Evolutionary conservation across 2,888 invertebrate species (phyloP).

Genomic region (Rambutsinella grinnellia): DNA sequence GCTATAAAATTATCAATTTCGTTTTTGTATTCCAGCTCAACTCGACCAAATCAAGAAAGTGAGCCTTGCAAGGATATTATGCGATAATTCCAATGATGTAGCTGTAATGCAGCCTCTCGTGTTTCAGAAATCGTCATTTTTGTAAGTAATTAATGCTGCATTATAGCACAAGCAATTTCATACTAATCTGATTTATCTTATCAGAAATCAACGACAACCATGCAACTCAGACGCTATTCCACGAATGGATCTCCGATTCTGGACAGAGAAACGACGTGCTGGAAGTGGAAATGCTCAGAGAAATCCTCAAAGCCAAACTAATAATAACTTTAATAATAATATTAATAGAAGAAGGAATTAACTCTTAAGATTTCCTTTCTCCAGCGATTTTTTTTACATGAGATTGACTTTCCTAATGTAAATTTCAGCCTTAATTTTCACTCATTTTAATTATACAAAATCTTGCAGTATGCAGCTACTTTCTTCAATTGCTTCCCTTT

Average conservation of each 20-base stretch:
- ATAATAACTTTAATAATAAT: no score
- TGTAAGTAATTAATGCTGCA: conserved; percentile 67
- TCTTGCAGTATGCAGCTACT: no score
- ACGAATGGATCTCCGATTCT: conserved; percentile 68
- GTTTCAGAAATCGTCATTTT: conserved; percentile 69
- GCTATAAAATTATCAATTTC: neutral
- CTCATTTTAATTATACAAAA: no score
- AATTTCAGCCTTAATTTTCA: no score
- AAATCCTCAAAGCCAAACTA: no score
- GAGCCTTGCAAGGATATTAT: conserved; percentile 78
- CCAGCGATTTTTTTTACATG: no score
- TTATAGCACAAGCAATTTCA: neutral
- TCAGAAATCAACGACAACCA: conserved; percentile 69
- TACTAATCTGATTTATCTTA: conserved; percentile 17
- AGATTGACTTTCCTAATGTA: no score
- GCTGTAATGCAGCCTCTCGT: conserved; percentile 72
- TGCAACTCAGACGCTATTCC: conserved; percentile 69
- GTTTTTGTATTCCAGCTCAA: conserved; percentile 73
- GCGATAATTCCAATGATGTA: conserved; percentile 81
- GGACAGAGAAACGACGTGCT: conserved; percentile 70
- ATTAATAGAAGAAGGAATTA: no score
- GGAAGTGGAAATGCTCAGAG: no score
- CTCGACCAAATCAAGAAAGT: conserved; percentile 79
- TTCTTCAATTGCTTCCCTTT: no score
- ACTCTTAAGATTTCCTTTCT: no score